Percentiles rank a stretch among this genome's conserved stretches.
Conservation (phyloP, 2,797 vertebrate species). For the Tokudaia muenninki region DNA sequence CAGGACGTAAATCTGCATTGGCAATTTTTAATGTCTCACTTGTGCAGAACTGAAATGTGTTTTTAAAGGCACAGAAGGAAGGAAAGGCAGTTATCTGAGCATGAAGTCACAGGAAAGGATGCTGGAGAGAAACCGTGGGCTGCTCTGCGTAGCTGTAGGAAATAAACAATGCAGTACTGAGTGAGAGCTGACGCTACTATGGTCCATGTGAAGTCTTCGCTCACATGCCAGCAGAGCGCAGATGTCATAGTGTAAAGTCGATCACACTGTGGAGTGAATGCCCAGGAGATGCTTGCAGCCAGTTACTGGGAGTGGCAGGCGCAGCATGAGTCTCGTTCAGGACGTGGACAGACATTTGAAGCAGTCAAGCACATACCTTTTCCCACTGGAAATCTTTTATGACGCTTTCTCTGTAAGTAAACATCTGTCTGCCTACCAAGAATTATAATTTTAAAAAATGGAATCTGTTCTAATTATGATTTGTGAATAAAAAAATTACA, state of each 20-base stretch:
- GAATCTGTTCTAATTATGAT: conserved; percentile 64
- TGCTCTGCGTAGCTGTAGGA: conserved; percentile 58
- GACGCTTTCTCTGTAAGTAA: conserved; percentile 56
- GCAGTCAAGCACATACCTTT: conserved; percentile 38
- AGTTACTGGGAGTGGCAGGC: not conserved
- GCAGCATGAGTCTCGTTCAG: conserved; percentile 53
- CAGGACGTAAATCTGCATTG: conserved; percentile 58
- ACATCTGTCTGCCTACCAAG: conserved; percentile 64
- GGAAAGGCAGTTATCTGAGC: conserved; percentile 77
- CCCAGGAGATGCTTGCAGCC: conserved; percentile 21
- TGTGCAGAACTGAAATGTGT: conserved; percentile 76
- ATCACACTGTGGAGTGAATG: conserved; percentile 52
- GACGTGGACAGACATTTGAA: conserved; percentile 30
- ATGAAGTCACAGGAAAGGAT: conserved; percentile 43
- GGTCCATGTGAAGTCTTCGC: conserved; percentile 58
- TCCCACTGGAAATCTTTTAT: conserved; percentile 39
- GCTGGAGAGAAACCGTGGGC: conserved; percentile 29
- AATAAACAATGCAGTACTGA: conserved; percentile 62
- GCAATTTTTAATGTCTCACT: conserved; percentile 81
- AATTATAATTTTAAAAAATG: conserved; percentile 66
- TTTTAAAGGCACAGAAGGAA: conserved; percentile 83
- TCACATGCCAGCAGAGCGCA: conserved; percentile 52
- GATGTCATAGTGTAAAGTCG: not conserved
- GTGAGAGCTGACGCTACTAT: conserved; percentile 55
- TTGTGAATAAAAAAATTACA: conserved; percentile 70